These are phyloP conservation scores for Drosophila carrolli DNA, from an alignment of 1,140 invertebrate genomes.

Conservation along the genomic window DNA sequence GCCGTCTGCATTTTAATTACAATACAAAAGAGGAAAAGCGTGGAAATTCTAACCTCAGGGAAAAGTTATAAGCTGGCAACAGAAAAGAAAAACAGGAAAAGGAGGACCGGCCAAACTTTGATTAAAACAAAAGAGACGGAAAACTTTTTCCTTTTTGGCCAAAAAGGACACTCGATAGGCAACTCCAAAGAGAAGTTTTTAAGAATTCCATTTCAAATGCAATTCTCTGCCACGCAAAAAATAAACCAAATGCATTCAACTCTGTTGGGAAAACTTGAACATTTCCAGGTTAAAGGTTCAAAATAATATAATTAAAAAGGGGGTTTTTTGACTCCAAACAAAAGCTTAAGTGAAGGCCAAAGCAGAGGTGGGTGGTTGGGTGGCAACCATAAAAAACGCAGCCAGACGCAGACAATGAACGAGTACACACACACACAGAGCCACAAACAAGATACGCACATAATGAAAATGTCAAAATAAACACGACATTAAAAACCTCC, in stretches of 20 bases:
- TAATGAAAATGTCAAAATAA: constrained; percentile 83
- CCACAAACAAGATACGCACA: constrained; percentile 52
- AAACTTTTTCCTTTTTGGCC: constrained; percentile 26
- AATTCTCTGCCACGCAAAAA: background rate
- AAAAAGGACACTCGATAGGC: constrained; percentile 45
- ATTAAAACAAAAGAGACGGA: constrained; percentile 46
- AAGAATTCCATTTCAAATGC: constrained; percentile 39
- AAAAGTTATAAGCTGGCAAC: constrained; percentile 43
- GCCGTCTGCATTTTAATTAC: constrained; percentile 81
- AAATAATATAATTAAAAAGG: constrained; percentile 64
- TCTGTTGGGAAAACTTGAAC: constrained; percentile 26
- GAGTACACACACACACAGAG: constrained; percentile 41
- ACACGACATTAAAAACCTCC: constrained; percentile 79
- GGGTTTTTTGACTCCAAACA: constrained; percentile 48
- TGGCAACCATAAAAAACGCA: constrained; percentile 53
- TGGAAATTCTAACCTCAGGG: constrained; percentile 67
- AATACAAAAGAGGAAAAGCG: constrained; percentile 47
- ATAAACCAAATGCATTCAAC: constrained; percentile 15
- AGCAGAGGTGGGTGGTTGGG: constrained; percentile 5
- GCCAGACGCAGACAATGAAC: constrained; percentile 59
- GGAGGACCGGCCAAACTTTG: constrained; percentile 52
- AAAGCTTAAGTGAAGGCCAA: constrained; percentile 35
- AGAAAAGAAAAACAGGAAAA: constrained; percentile 37
- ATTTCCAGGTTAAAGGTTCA: constrained; percentile 56
- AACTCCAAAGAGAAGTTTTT: constrained; percentile 30